Percentiles rank a stretch among this genome's conserved stretches.
Conservation (phyloP, 2,888 invertebrate species). For the Mylabris sibirica region DNA sequence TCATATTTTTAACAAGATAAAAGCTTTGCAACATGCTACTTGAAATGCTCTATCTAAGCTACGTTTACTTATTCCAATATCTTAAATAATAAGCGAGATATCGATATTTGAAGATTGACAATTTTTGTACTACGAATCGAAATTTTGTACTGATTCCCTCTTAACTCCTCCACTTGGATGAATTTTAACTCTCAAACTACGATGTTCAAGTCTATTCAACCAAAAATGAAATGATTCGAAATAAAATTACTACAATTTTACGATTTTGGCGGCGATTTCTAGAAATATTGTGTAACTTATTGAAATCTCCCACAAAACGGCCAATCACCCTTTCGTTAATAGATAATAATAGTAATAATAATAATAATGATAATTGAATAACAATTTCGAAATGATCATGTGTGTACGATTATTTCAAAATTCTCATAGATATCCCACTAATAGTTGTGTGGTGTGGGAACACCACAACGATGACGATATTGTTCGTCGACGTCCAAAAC, state of each 20-base stretch:
- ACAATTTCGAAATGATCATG: neutral
- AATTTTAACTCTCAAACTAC: too few species aligned
- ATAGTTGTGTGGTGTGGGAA: constrained; percentile 3
- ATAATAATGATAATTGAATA: neutral
- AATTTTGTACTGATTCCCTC: too few species aligned
- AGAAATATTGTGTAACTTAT: neutral
- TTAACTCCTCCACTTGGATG: too few species aligned
- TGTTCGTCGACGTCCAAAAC: constrained; percentile 18
- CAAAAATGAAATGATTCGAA: too few species aligned
- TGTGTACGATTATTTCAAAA: neutral
- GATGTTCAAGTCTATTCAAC: too few species aligned
- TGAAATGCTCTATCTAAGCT: too few species aligned
- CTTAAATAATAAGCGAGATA: too few species aligned
- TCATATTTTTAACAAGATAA: too few species aligned
- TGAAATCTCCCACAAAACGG: neutral
- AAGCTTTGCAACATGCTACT: too few species aligned
- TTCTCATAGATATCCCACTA: neutral
- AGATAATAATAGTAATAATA: neutral
- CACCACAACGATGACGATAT: neutral
- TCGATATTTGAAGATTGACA: too few species aligned
- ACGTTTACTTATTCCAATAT: too few species aligned
- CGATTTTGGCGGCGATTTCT: neutral
- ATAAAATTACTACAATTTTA: neutral
- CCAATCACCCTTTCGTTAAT: neutral
- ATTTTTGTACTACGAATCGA: too few species aligned